Conservation (phyloP, 2,113 vertebrate species). For the Brachyistius frenatus region DNA sequence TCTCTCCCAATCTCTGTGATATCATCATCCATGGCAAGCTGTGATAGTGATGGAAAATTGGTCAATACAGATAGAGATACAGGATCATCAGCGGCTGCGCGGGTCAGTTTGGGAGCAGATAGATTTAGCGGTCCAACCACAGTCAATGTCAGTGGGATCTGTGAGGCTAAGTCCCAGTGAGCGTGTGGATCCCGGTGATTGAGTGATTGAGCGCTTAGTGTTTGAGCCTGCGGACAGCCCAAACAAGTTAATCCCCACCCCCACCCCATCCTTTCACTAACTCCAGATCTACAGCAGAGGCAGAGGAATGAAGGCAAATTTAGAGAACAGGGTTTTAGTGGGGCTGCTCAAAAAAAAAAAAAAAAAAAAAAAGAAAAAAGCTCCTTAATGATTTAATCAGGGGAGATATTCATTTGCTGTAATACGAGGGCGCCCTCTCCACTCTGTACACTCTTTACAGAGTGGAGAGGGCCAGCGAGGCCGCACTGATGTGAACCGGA, state of each 20-base stretch:
- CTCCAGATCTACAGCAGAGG: conserved; percentile 51
- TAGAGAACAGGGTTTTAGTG: conserved; percentile 73
- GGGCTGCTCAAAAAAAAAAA: conserved; percentile 35
- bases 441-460: conserved; percentile 43
- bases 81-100: conserved; percentile 50
- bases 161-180: conserved; percentile 72
- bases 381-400: conserved; percentile 86
- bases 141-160: conserved; percentile 77
- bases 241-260: conserved; percentile 81
- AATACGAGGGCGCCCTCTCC: conserved; percentile 57
- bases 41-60: conserved; percentile 54
- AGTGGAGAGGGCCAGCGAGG: conserved; percentile 24
- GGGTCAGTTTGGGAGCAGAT: conserved; percentile 59
- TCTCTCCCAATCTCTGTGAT: conserved; percentile 17
- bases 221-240: conserved; percentile 78
- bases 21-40: conserved; percentile 52
- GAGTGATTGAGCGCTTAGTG: conserved; percentile 81
- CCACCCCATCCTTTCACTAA: conserved; percentile 62
- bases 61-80: conserved; percentile 58
- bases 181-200: conserved; percentile 80
- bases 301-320: conserved; percentile 36
- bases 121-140: conserved; percentile 52
- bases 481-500: conserved; percentile 40
- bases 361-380: conserved; percentile 59
- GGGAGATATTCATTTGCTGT: conserved; percentile 78